These are phyloP conservation scores for Epinephelus lanceolatus DNA, from an alignment of 2,113 vertebrate species.

Conservation along the genomic window DNA sequence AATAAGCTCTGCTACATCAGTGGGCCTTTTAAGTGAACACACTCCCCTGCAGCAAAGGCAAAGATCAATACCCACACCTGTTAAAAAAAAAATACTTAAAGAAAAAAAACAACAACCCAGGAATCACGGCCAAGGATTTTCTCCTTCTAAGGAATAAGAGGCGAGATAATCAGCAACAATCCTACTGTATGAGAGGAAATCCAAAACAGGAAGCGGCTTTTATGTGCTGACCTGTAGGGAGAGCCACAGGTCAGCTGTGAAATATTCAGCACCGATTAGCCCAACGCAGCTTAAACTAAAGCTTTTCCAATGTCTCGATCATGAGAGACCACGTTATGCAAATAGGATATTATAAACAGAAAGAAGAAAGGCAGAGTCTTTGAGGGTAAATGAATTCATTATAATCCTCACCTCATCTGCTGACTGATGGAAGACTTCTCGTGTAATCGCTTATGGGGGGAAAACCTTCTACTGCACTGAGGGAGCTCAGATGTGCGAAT, in stretches of 20 bases:
- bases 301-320: conserved; percentile 37
- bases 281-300: conserved; percentile 32
- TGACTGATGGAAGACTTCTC: conserved; percentile 57
- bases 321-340: conserved; percentile 41
- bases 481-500: conserved; percentile 46
- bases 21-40: conserved; percentile 76
- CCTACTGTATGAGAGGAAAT: conserved; percentile 21
- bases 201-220: conserved; percentile 70
- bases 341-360: conserved; percentile 56
- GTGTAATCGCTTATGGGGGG: conserved; percentile 53
- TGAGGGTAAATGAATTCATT: conserved; percentile 69
- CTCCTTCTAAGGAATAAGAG: conserved; percentile 41
- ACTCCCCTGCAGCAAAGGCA: conserved; percentile 72
- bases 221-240: conserved; percentile 53
- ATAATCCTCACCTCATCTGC: conserved; percentile 65
- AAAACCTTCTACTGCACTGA: conserved; percentile 26
- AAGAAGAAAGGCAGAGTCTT: conserved; percentile 55
- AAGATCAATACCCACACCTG: conserved; percentile 80
- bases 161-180: conserved; percentile 44
- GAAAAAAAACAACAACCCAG: conserved; percentile 10
- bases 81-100: conserved; percentile 37
- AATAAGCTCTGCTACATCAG: conserved; percentile 77
- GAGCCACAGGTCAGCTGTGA: conserved; percentile 63
- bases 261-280: conserved; percentile 52
- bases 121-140: conserved; percentile 60